A percentile compares a stretch with the other conserved stretches of the same genome.
Conservation (phyloP, 2,888 invertebrate genomes). For the Acanthosoma haemorrhoidale region DNA sequence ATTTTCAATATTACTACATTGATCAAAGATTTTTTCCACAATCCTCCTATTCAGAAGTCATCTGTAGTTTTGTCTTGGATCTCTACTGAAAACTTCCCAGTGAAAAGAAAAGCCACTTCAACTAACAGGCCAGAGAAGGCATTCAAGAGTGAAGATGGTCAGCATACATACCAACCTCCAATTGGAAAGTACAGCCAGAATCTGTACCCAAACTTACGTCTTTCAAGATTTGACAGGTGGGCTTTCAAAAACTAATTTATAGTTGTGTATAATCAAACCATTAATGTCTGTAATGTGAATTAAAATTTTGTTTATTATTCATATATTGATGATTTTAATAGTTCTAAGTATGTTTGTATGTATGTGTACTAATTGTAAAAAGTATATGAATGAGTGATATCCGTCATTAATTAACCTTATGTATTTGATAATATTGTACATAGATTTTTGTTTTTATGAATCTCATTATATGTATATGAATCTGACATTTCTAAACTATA, state of each 20-base stretch:
- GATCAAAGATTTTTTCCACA: slow-evolving; percentile 90
- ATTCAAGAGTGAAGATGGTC: not conserved
- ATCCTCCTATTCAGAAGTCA: slow-evolving; percentile 87
- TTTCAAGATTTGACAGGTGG: not conserved
- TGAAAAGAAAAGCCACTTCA: not conserved
- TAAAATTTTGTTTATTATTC: no score
- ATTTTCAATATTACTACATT: slow-evolving; percentile 87
- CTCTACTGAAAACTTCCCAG: not conserved
- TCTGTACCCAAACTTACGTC: not conserved
- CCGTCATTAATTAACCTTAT: no score
- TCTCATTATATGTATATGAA: no score
- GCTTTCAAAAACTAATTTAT: not conserved
- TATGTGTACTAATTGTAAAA: no score
- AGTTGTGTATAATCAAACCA: not conserved
- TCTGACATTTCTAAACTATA: no score
- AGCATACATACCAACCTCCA: slow-evolving; percentile 17
- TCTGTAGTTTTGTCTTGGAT: slow-evolving; percentile 69
- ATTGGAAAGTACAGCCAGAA: slow-evolving; percentile 22
- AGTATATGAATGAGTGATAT: no score
- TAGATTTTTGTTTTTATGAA: no score
- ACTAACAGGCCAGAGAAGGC: not conserved
- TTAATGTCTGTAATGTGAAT: no score
- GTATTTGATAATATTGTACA: no score
- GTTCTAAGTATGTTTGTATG: no score
- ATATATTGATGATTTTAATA: no score